Base-by-base conservation (phyloP, 1,140 invertebrate genomes). In the Dolichoris vasculosae region DNA sequence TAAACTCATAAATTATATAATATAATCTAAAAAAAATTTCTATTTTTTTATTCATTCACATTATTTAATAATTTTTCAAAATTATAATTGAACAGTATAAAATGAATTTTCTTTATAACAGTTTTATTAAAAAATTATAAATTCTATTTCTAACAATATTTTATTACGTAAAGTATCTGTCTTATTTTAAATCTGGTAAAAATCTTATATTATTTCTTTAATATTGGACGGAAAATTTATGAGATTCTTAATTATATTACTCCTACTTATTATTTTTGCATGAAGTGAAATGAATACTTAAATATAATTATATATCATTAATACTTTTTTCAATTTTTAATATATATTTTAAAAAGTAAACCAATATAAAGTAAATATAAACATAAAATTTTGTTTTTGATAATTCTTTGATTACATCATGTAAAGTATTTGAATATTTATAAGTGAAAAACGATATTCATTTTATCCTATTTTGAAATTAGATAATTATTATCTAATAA, bases 181-280 rank as follows among this genome's bases (percentile, higher is more conserved):
- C 40, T 51, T 35, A 17, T 43, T 4, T 46, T 77, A 43, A 51
- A 71, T 82, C 43, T 32, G 38, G 17, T 82, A 40, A 71, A 48
- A 46, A 35, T 82, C 43, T 69, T 82, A 82, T 51, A 82, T 30
- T 71, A 48, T 82, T 69, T 71, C 43, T 43, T 82, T 43, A 82
- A 67, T 32, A 55, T 46, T 83, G 82, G 82, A 83, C 82, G 82
- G 82, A 83, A 76, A 83, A 13, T 59, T 75, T 82, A 40, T 13
- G 82, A 83, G 67, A 73, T 73, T 82, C 71, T 63, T 64, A 83
- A 48, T 83, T 83, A 76, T 26, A 23, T 17, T 59, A 17, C 4
- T n/a, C 76, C 30, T 40, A 75, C 20, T 46, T 40, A 15, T 64
- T 40, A 69, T 38, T 71, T 40, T 1, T 20, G 9, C 23, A 26